Percentiles rank a stretch among this genome's conserved stretches.
Evolutionary conservation across 2,797 vertebrate species (phyloP).

Genomic region (Petrocephalus sullivani): DNA sequence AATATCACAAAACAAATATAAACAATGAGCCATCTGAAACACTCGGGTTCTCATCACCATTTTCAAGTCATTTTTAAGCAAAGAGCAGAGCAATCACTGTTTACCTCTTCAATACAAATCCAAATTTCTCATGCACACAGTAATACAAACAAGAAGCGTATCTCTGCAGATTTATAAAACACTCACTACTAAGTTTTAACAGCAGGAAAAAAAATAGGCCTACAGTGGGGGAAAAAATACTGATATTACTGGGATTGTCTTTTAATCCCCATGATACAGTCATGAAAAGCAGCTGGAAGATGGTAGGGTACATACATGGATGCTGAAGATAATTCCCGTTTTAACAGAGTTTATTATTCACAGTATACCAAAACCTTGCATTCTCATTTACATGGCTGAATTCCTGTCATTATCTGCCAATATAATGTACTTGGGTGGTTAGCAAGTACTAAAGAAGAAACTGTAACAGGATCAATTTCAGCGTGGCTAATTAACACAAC

Average conservation of each 20-base stretch:
- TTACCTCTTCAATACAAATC: background rate
- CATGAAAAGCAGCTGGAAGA: background rate
- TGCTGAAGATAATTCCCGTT: background rate
- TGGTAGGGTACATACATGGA: background rate
- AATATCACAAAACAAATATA: background rate
- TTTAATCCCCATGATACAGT: background rate
- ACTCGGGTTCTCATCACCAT: background rate
- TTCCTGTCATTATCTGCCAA: background rate
- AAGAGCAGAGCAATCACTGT: background rate
- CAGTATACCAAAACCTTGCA: background rate
- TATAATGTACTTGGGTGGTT: background rate
- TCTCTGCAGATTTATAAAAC: background rate
- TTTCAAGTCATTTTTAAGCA: background rate
- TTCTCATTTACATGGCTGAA: background rate
- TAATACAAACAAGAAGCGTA: background rate
- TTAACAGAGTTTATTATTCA: background rate
- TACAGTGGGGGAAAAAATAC: background rate
- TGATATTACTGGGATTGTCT: background rate
- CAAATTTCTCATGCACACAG: background rate
- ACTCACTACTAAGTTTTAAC: background rate
- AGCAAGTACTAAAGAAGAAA: background rate
- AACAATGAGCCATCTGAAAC: background rate
- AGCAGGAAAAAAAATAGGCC: background rate
- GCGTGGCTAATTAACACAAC: conserved; percentile 13
- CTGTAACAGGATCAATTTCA: background rate